Evolutionary conservation across 2,797 vertebrate genomes (phyloP).

Genomic region (Gadopsis bispinosus): DNA sequence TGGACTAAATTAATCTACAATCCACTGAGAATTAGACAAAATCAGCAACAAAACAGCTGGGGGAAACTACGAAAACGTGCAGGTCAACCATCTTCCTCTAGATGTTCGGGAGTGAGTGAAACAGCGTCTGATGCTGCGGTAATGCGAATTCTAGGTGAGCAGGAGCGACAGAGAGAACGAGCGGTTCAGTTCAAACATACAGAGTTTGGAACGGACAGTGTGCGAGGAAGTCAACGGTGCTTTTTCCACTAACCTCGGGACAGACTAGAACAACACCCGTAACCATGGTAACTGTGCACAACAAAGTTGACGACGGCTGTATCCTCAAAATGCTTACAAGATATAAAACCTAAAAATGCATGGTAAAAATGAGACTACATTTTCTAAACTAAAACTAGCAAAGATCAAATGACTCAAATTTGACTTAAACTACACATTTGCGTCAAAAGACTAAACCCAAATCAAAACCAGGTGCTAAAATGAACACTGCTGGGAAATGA

Average conservation of each 20-base stretch:
- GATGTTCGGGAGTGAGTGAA: not conserved
- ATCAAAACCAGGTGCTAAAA: too few species aligned
- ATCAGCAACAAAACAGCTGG: too few species aligned
- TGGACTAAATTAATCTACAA: not conserved
- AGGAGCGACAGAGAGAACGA: not conserved
- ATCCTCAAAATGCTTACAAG: not conserved
- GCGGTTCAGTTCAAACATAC: too few species aligned
- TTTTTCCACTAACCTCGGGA: too few species aligned
- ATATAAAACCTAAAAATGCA: not conserved
- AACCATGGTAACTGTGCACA: not conserved
- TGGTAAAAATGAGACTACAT: too few species aligned
- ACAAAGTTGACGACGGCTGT: not conserved
- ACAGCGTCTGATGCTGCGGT: not conserved
- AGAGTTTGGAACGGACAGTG: not conserved
- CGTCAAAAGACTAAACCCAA: too few species aligned
- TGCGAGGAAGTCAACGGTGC: too few species aligned
- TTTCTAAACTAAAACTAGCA: too few species aligned
- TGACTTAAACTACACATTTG: too few species aligned
- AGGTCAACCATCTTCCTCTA: not conserved
- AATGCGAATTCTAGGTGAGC: not conserved
- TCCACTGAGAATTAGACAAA: not conserved
- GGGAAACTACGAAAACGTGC: too few species aligned
- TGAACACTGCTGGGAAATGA: not conserved
- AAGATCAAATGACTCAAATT: too few species aligned
- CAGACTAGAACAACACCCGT: not conserved